Evolutionary conservation across 2,888 invertebrate genomes (phyloP).

Genomic region (Allolobophora icterica): DNA sequence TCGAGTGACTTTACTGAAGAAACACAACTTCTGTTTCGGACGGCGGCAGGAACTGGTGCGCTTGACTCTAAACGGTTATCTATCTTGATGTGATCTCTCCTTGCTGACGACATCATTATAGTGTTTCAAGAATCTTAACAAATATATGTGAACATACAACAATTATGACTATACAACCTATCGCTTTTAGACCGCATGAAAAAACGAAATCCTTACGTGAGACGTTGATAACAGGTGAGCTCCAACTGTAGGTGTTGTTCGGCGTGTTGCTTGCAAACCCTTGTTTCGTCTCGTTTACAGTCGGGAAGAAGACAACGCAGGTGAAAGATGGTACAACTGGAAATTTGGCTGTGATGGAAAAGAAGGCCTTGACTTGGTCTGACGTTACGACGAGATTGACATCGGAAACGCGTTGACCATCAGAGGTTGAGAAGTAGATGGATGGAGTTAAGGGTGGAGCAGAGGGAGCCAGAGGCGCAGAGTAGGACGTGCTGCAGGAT

Average conservation of each 20-base stretch:
- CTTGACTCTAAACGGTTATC: too few species aligned
- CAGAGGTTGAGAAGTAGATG: neutral
- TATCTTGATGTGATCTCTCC: too few species aligned
- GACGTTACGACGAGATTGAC: neutral
- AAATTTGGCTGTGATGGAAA: neutral
- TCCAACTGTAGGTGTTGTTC: neutral
- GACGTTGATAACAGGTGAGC: neutral
- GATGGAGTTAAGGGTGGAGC: neutral
- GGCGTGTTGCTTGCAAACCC: neutral
- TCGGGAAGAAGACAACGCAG: slow-evolving; percentile 1
- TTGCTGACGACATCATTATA: too few species aligned
- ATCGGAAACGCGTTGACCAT: neutral
- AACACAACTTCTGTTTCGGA: too few species aligned
- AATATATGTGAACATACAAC: neutral
- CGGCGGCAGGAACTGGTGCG: too few species aligned
- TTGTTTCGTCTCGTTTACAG: neutral
- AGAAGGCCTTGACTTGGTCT: neutral
- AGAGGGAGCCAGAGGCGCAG: neutral
- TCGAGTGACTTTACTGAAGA: too few species aligned
- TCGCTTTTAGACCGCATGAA: neutral
- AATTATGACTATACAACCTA: too few species aligned
- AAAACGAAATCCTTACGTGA: neutral
- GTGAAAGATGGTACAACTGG: neutral
- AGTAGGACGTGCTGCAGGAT: neutral
- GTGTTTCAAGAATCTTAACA: too few species aligned